Conservation (phyloP, 1,140 invertebrate species). For the Eumaeus atala region DNA sequence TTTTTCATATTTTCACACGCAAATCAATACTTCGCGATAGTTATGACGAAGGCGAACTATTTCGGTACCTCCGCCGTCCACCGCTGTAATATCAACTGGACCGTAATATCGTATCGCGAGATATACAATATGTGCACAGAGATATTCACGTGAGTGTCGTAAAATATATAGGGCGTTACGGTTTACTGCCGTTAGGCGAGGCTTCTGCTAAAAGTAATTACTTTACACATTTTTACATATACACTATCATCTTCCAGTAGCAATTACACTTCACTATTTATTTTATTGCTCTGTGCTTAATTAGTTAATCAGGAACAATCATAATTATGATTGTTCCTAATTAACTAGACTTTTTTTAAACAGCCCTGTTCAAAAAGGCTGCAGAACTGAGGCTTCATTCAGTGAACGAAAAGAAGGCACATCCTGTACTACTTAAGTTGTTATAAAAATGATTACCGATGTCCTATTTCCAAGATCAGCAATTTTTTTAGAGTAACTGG, state of each 20-base stretch:
- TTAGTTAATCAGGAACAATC: too few relatives aligned
- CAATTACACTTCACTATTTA: neutral
- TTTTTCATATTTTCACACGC: neutral
- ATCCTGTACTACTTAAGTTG: too few relatives aligned
- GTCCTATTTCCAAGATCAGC: too few relatives aligned
- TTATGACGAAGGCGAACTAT: neutral
- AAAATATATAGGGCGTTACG: slow-evolving; percentile 53
- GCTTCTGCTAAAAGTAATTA: neutral
- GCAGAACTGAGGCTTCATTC: too few relatives aligned
- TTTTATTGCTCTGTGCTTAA: neutral
- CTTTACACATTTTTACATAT: neutral
- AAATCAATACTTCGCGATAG: neutral
- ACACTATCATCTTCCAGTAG: neutral
- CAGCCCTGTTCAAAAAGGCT: too few relatives aligned
- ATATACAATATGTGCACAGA: slow-evolving; percentile 47
- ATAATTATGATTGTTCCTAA: neutral
- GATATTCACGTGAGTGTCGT: slow-evolving; percentile 51
- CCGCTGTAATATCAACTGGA: slow-evolving; percentile 46
- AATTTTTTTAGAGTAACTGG: too few relatives aligned
- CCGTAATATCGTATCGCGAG: slow-evolving; percentile 36
- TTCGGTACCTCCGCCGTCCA: neutral
- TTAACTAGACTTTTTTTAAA: too few relatives aligned
- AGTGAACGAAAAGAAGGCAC: too few relatives aligned
- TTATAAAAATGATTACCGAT: too few relatives aligned
- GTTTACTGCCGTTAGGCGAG: slow-evolving; percentile 27